Conservation (phyloP, 2,888 invertebrate species). For the Gerosis bhagava region DNA sequence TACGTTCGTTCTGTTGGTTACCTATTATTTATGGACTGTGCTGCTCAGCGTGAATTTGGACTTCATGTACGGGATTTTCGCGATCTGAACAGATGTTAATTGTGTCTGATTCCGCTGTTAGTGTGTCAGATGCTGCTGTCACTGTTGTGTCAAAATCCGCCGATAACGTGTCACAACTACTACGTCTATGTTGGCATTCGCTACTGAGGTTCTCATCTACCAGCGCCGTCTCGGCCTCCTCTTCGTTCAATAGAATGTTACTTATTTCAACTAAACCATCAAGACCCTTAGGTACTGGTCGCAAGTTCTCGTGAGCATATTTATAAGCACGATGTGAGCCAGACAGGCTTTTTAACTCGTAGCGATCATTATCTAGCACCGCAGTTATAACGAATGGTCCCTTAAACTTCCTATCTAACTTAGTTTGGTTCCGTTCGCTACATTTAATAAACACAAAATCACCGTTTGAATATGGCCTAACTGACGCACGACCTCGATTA, state of each 20-base stretch:
- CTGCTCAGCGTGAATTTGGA: no score
- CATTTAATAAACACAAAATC: conserved; percentile 16
- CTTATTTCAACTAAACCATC: neutral
- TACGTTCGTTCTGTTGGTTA: no score
- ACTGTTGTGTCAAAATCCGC: neutral
- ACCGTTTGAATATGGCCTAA: neutral
- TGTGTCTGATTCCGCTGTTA: no score
- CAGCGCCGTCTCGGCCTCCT: conserved; percentile 6
- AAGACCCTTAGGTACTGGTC: conserved; percentile 1
- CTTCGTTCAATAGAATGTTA: neutral
- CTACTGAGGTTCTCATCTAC: neutral
- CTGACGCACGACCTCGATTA: neutral
- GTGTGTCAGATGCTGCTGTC: conserved; percentile 1
- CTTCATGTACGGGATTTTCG: no score
- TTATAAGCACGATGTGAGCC: neutral
- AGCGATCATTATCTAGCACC: neutral
- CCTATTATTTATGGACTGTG: no score
- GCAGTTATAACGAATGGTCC: neutral
- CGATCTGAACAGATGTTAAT: no score
- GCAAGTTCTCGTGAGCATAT: conserved; percentile 1
- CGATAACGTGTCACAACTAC: neutral
- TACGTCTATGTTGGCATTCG: neutral
- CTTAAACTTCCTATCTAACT: neutral
- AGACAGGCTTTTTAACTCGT: neutral
- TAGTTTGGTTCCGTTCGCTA: conserved; percentile 1